A percentile compares a stretch with the other conserved stretches of the same genome.
These are phyloP conservation scores for Automeris io DNA, from an alignment of 2,888 invertebrate genomes.

Conservation along the genomic window DNA sequence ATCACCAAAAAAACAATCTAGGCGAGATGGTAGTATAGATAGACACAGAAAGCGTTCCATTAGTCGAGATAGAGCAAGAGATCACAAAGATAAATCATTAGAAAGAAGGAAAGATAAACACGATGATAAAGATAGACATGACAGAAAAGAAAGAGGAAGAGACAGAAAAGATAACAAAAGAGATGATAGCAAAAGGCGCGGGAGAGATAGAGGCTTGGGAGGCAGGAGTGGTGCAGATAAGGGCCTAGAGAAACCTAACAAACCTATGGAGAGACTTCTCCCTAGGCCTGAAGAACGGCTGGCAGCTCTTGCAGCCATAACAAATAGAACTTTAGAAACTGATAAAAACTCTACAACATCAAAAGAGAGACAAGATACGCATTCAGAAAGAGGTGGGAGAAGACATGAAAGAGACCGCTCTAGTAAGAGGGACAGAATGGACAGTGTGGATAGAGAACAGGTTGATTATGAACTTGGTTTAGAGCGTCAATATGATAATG, in stretches of 20 bases:
- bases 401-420: conserved; percentile 72
- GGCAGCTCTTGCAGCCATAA: conserved; percentile 75
- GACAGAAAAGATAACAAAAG: conserved; percentile 76
- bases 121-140: conserved; percentile 78
- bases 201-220: conserved; percentile 65
- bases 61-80: conserved; percentile 71
- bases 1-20: conserved; percentile 64
- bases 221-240: conserved; percentile 63
- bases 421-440: conserved; percentile 62
- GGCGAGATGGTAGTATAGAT: conserved; percentile 58
- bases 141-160: conserved; percentile 83
- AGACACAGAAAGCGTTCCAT: conserved; percentile 58
- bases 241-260: conserved; percentile 79
- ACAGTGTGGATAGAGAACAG: conserved; percentile 66
- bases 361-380: conserved; percentile 65
- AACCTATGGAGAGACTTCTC: conserved; percentile 78
- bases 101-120: conserved; percentile 73
- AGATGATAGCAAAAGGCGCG: conserved; percentile 71
- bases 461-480: conserved; percentile 64
- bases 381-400: conserved; percentile 65
- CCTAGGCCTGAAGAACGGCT: conserved; percentile 81
- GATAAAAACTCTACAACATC: conserved; percentile 66
- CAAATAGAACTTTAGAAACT: conserved; percentile 60
- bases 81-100: conserved; percentile 64
- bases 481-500: conserved; percentile 65